These are phyloP conservation scores for Chromoteleia sp. DNA, from an alignment of 2,888 invertebrate genomes.

Conservation along the genomic window DNA sequence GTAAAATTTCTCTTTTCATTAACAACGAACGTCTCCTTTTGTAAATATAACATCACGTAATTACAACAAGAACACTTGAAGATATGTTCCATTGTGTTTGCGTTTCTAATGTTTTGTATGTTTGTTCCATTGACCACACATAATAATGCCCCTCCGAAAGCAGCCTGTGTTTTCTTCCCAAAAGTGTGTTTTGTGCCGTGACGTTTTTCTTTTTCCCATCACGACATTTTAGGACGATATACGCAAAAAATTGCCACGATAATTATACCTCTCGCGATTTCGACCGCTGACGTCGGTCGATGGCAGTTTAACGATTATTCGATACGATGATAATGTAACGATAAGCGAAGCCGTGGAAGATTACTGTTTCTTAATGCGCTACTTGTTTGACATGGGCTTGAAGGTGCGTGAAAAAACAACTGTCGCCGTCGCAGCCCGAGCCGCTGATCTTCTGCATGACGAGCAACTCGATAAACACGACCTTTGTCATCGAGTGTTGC, in stretches of 20 bases:
- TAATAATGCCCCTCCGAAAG: conserved; percentile 12
- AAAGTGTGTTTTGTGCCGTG: conserved; percentile 30
- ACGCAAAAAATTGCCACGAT: neutral
- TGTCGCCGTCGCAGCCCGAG: conserved; percentile 90
- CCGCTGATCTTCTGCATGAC: conserved; percentile 93
- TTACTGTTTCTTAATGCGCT: conserved; percentile 67
- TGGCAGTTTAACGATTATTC: neutral
- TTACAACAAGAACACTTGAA: neutral
- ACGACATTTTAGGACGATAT: conserved; percentile 49
- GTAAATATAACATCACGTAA: conserved; percentile 21
- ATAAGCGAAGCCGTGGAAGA: conserved; percentile 31
- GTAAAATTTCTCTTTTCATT: conserved; percentile 32
- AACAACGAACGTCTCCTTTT: conserved; percentile 21
- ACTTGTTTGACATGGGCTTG: conserved; percentile 85
- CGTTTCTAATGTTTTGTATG: conserved; percentile 43
- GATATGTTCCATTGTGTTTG: conserved; percentile 24
- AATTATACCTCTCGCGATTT: neutral
- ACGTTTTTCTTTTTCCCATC: neutral
- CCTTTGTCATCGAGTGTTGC: conserved; percentile 93
- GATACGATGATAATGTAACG: conserved; percentile 24
- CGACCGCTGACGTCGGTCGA: neutral
- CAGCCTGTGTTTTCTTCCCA: conserved; percentile 35
- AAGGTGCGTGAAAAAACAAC: conserved; percentile 92
- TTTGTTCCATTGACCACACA: conserved; percentile 35
- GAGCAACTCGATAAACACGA: conserved; percentile 90